Evolutionary conservation across 1,140 invertebrate species (phyloP), one percentile per base, ranked within the genome.

Genomic region (Drosophila chauvacae): DNA sequence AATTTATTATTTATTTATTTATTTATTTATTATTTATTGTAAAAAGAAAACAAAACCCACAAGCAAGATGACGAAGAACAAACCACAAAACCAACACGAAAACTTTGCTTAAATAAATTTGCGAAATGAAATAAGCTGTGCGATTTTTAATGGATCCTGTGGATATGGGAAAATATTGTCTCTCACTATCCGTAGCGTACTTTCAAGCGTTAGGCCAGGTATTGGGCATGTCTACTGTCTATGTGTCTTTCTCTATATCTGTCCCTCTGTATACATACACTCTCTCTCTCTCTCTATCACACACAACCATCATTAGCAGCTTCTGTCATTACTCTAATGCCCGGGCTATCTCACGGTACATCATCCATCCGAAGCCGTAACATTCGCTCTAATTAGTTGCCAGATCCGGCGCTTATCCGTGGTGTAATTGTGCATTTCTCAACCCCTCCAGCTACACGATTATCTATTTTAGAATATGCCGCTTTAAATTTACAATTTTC

Each of bases 1-100:
- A 88, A 88, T 81, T 88, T 84, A 86, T 70, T 83, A 81, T 79
- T 91, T 91, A 91, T 91, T 91, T 91, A 91, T 88, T 91, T 86
- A 81, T 86, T 85, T 84, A 86, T 86, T 87, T 87, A 87, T 86
- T 86, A 81, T 79, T 90, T 88, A 84, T 90, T 90, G 79, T 85
- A 88, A 86, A 88, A 74, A 87, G 51, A 82, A 81, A 53, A 42
- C 48, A 62, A 48, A 50, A 75, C 48, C 47, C 60, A 56, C 47
- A 74, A 80, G 64, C 71, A 81, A 81, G 60, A 70, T 64, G 71
- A 77, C 55, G 47, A 64, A 63, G 18, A 63, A 60, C 55, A 45
- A 70, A 63, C 41, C 74, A 74, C 51, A 75, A 66, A 37, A 62
- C 65, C 83, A 65, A 77, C 66, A 79, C 51, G 64, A 81, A 78